A percentile compares a stretch with the other conserved stretches of the same genome.
phyloP scores from a whole-genome alignment of 2,797 vertebrate genomes.

The Pantherophis vulpinus region DNA sequence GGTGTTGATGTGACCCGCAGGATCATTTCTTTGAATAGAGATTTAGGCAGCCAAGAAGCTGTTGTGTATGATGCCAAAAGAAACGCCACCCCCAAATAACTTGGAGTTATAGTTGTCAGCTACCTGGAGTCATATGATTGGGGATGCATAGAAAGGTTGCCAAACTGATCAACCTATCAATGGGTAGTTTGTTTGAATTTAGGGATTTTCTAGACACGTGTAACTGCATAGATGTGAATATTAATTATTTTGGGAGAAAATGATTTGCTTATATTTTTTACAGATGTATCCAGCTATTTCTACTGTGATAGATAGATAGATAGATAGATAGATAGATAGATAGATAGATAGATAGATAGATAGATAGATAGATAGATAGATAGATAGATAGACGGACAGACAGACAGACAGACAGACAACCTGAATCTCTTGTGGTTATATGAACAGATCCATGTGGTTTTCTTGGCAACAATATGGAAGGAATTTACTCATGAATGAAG shows the following conservation, averaged over 20 bases:
- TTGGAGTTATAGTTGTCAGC: neutral
- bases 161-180: neutral
- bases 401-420: neutral
- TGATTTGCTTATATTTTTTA: neutral
- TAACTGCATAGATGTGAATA: neutral
- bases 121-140: neutral
- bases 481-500: neutral
- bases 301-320: neutral
- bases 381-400: neutral
- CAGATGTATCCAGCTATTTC: neutral
- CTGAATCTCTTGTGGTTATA: neutral
- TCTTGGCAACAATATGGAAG: neutral
- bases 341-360: neutral
- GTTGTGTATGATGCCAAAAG: neutral
- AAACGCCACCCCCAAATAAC: neutral
- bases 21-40: neutral
- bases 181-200: neutral
- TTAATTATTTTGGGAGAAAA: neutral
- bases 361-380: neutral
- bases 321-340: neutral
- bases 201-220: neutral
- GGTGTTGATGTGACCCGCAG: fast-evolving
- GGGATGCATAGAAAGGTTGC: neutral
- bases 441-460: neutral
- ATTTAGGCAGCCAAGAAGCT: neutral